Conservation (phyloP, 2,797 vertebrate genomes). For the Rhabdomys pumilio region DNA sequence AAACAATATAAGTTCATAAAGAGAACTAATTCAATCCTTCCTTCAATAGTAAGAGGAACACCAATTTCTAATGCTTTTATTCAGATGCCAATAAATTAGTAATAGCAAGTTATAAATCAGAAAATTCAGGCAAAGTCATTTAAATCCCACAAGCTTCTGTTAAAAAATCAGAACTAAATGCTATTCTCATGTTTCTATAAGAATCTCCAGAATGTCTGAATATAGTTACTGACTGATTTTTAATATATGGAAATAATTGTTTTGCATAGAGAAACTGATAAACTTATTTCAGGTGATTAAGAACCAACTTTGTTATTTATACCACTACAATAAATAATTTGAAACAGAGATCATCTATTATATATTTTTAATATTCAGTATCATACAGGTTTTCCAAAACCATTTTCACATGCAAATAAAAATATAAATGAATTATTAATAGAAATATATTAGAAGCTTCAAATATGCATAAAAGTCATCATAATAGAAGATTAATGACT, state of each 20-base stretch:
- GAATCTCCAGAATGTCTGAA: neutral
- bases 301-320: neutral
- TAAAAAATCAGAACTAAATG: neutral
- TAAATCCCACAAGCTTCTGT: neutral
- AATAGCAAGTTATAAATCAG: neutral
- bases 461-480: neutral
- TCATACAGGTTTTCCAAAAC: neutral
- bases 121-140: no score
- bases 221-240: neutral
- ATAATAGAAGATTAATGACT: neutral
- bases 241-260: neutral
- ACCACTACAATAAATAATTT: neutral
- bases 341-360: neutral
- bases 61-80: neutral
- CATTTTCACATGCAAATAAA: neutral
- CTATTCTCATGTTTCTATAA: neutral
- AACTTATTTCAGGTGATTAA: neutral
- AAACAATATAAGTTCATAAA: no score
- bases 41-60: neutral
- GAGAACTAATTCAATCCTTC: no score
- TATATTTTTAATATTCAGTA: neutral
- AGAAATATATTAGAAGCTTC: neutral
- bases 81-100: neutral
- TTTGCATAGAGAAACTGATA: neutral
- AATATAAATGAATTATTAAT: neutral